Evolutionary conservation across 2,113 vertebrate genomes (phyloP), one percentile per base, ranked within the genome.

Genomic region (Elachura formosa): DNA sequence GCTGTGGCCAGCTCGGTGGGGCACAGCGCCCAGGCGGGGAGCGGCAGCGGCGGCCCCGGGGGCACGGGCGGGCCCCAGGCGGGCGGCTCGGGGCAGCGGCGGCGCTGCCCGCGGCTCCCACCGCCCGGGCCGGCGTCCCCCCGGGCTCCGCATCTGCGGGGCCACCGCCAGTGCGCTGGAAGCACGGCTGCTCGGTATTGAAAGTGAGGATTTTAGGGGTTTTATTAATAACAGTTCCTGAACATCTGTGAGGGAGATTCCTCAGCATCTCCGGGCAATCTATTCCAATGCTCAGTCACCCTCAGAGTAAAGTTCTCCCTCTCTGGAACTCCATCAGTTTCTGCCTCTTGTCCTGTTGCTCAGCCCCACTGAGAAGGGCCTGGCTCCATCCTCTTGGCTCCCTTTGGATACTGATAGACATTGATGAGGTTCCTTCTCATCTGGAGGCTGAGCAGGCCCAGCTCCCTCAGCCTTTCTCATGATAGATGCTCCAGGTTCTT

Each of bases 191-290:
- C n/a, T n/a, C n/a, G n/a, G n/a, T n/a, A n/a, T n/a, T n/a, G n/a
- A n/a, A n/a, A n/a, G n/a, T n/a, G n/a, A n/a, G n/a, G n/a, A n/a
- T n/a, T n/a, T n/a, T n/a, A n/a, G n/a, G n/a, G n/a, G n/a, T n/a
- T n/a, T n/a, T n/a, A n/a, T n/a, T n/a, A n/a, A n/a, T n/a, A n/a
- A n/a, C n/a, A n/a, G n/a, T n/a, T n/a, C n/a, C n/a, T 31, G 10
- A 46, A 18, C 12, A 34, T 61, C 46, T 38, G 4, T 12, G 29
- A 34, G 25, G 12, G 25, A 68, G 10, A 36, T 2, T 16, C 17
- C 43, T 21, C 12, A 0, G 6, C 3, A 6, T 48, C 14, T 82
- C 14, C 0, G 6, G 46, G 2, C 29, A 54, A 4, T 22, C 46
- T 67, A 21, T 31, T 40, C n/a, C 38, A 31, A 2, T 54, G 46